Conservation (phyloP, 2,113 vertebrate genomes). For the Nothobranchius kuhntae region DNA sequence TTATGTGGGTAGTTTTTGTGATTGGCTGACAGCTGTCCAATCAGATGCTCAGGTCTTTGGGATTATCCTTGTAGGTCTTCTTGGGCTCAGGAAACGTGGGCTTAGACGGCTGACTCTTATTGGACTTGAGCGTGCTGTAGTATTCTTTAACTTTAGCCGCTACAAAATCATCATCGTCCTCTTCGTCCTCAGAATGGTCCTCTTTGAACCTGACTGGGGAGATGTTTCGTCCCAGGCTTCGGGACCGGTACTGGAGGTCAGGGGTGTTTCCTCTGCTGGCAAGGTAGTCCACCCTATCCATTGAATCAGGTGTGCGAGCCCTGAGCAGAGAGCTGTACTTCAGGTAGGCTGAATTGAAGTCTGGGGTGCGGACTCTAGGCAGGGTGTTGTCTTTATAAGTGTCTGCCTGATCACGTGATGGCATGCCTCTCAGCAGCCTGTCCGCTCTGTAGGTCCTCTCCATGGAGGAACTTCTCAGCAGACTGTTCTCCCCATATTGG, state of each 20-base stretch:
- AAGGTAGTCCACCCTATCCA: slow-evolving; percentile 38
- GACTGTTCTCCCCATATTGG: slow-evolving; percentile 56
- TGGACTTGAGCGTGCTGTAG: slow-evolving; percentile 76
- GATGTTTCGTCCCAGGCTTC: slow-evolving; percentile 75
- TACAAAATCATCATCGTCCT: slow-evolving; percentile 73
- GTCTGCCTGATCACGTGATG: slow-evolving; percentile 33
- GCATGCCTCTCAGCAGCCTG: slow-evolving; percentile 57
- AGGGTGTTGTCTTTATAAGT: slow-evolving; percentile 52
- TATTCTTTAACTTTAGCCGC: slow-evolving; percentile 82
- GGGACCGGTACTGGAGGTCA: slow-evolving; percentile 54
- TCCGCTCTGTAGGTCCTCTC: slow-evolving; percentile 61
- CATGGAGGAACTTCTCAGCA: slow-evolving; percentile 61
- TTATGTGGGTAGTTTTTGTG: slow-evolving; percentile 41
- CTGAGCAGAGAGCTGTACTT: slow-evolving; percentile 75
- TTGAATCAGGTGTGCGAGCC: slow-evolving; percentile 67
- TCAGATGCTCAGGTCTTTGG: slow-evolving; percentile 98
- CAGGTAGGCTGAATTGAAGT: slow-evolving; percentile 69
- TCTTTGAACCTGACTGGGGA: slow-evolving; percentile 58
- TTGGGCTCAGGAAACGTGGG: slow-evolving; percentile 81
- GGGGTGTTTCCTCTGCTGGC: slow-evolving; percentile 51
- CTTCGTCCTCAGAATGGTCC: slow-evolving; percentile 69
- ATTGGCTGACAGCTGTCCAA: slow-evolving; percentile 49
- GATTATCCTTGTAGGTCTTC: slow-evolving; percentile 89
- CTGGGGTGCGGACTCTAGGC: slow-evolving; percentile 71
- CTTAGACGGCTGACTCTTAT: slow-evolving; percentile 64